A percentile compares a stretch with the other conserved stretches of the same genome.
phyloP scores from a whole-genome alignment of 2,797 vertebrate genomes.

The Sebastes flavidus region DNA sequence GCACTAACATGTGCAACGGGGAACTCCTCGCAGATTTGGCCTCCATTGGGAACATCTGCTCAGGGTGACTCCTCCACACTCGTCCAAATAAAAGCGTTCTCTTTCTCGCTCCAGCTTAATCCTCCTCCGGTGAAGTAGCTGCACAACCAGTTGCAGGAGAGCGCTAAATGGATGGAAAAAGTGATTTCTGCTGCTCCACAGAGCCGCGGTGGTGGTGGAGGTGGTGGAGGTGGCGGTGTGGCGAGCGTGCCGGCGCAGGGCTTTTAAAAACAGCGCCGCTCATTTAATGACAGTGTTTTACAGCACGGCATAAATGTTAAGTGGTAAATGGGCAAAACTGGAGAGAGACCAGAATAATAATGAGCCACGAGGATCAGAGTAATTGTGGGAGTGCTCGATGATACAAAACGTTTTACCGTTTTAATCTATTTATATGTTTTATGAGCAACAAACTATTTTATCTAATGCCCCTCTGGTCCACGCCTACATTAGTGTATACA shows the following conservation, averaged over 20 bases:
- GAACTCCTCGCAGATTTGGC: conserved; percentile 21
- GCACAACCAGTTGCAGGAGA: conserved; percentile 23
- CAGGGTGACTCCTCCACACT: conserved; percentile 20
- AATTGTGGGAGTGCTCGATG: background rate
- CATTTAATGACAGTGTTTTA: conserved; percentile 67
- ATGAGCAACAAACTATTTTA: background rate
- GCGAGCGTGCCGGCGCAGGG: conserved; percentile 15
- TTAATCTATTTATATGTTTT: background rate
- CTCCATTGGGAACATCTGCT: conserved; percentile 45
- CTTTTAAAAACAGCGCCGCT: conserved; percentile 53
- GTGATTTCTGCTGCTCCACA: conserved; percentile 39
- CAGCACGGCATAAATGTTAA: conserved; percentile 55
- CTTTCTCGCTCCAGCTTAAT: conserved; percentile 16
- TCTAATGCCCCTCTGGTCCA: background rate
- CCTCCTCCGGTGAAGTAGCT: conserved; percentile 28
- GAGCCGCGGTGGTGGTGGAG: background rate
- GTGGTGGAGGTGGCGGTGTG: background rate
- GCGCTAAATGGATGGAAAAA: conserved; percentile 56
- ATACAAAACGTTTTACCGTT: conserved; percentile 4
- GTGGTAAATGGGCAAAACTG: conserved; percentile 58
- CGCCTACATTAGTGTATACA: background rate
- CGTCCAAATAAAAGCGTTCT: conserved; percentile 15
- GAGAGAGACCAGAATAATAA: conserved; percentile 56
- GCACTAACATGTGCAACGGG: conserved; percentile 12
- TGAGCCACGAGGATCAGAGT: conserved; percentile 27